These are phyloP conservation scores for Spongilla lacustris DNA, from an alignment of 37 sponge, comb jelly and placozoan genomes.

Conservation along the genomic window DNA sequence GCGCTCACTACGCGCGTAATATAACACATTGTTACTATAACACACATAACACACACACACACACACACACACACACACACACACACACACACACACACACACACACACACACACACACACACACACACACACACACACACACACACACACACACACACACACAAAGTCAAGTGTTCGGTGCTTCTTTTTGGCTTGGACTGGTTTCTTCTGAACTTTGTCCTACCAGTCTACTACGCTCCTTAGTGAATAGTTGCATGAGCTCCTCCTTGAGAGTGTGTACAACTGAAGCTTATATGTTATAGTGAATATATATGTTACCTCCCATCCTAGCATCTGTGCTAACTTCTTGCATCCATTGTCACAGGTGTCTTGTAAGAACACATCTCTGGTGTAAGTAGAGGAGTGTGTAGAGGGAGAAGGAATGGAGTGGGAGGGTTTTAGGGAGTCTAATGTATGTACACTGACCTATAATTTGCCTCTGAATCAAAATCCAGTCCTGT, in stretches of 20 bases:
- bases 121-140: too few relatives aligned
- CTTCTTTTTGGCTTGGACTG: neutral
- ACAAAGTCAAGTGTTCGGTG: neutral
- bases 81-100: too few relatives aligned
- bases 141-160: too few relatives aligned
- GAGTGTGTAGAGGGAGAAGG: neutral
- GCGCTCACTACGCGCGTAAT: too few relatives aligned
- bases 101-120: too few relatives aligned
- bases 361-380: slow-evolving; percentile 78
- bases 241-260: slow-evolving; percentile 7
- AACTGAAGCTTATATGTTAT: too few relatives aligned
- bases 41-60: too few relatives aligned
- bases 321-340: slow-evolving; percentile 85
- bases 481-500: slow-evolving; percentile 82
- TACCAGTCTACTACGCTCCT: slow-evolving; percentile 35
- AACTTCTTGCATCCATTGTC: slow-evolving; percentile 81
- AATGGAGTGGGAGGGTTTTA: neutral
- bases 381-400: slow-evolving; percentile 65
- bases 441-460: neutral
- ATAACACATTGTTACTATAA: too few relatives aligned
- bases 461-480: slow-evolving; percentile 72
- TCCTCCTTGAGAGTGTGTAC: slow-evolving; percentile 21
- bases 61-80: neutral
- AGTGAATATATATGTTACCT: too few relatives aligned
- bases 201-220: neutral